These are phyloP conservation scores for Trogon melanurus DNA, from an alignment of 2,113 vertebrate genomes.

Conservation along the genomic window DNA sequence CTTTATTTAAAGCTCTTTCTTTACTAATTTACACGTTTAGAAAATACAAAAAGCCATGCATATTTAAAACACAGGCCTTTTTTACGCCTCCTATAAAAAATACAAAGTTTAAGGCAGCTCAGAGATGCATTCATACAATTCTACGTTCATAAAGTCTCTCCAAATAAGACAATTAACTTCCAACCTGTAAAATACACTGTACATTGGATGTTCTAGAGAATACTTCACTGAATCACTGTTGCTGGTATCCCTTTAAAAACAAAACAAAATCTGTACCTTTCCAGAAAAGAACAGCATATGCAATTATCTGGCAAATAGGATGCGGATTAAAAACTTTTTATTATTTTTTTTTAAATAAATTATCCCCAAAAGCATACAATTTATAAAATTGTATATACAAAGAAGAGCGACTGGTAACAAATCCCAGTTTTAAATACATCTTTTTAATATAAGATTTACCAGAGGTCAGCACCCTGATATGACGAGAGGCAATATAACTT, in stretches of 20 bases:
- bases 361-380: conserved; percentile 85
- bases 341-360: conserved; percentile 90
- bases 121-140: conserved; percentile 91
- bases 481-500: conserved; percentile 75
- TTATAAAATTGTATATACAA: conserved; percentile 90
- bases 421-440: conserved; percentile 92
- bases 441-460: conserved; percentile 82
- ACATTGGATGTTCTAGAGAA: conserved; percentile 79
- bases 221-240: conserved; percentile 68
- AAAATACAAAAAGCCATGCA: conserved; percentile 82
- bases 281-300: conserved; percentile 49
- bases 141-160: conserved; percentile 91
- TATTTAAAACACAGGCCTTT: conserved; percentile 83
- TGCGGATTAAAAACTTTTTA: conserved; percentile 73
- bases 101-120: conserved; percentile 92
- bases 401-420: conserved; percentile 81
- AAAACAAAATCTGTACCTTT: conserved; percentile 79
- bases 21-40: conserved; percentile 80
- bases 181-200: conserved; percentile 92
- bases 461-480: conserved; percentile 79
- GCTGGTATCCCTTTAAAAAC: conserved; percentile 80
- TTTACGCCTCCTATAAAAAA: conserved; percentile 92
- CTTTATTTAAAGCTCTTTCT: conserved; percentile 81
- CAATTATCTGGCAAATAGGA: conserved; percentile 48
- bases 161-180: conserved; percentile 88